phyloP scores from a whole-genome alignment of 2,888 invertebrate genomes.

The Idaea biselata region DNA sequence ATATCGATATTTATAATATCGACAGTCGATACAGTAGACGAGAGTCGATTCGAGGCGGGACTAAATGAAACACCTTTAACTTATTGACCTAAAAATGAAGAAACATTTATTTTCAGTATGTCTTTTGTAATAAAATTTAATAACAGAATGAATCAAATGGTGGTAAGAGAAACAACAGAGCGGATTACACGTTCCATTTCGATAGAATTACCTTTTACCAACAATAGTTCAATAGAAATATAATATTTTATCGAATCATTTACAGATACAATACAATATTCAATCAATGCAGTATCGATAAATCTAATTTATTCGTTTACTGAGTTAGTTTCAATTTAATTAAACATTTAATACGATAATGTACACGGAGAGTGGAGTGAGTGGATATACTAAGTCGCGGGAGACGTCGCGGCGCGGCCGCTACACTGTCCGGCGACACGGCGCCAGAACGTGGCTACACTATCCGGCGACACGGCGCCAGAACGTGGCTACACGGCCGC shows the following conservation, averaged over 20 bases:
- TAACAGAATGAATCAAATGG: conserved; percentile 79
- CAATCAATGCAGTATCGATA: conserved; percentile 70
- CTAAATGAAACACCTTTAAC: conserved; percentile 77
- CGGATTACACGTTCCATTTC: conserved; percentile 68
- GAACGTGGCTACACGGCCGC: conserved; percentile 23
- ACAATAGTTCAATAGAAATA: conserved; percentile 66
- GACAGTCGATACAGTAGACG: conserved; percentile 21
- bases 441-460: conserved; percentile 14
- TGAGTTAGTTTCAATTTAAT: conserved; percentile 70
- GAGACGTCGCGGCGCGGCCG: conserved; percentile 2
- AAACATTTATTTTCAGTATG: conserved; percentile 86
- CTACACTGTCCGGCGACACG: not conserved
- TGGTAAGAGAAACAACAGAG: conserved; percentile 74
- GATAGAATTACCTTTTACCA: conserved; percentile 72
- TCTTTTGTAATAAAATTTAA: conserved; percentile 82
- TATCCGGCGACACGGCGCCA: conserved; percentile 6
- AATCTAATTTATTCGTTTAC: conserved; percentile 78
- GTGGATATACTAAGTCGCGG: conserved; percentile 10
- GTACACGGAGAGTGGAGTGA: conserved; percentile 50
- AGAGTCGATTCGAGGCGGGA: conserved; percentile 16
- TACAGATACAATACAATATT: conserved; percentile 62
- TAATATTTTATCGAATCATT: conserved; percentile 76
- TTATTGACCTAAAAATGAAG: conserved; percentile 87
- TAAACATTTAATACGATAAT: conserved; percentile 69
- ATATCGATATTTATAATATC: too few species aligned